Percentiles rank a stretch among this genome's conserved stretches.
Evolutionary conservation across 2,113 vertebrate genomes (phyloP).

Genomic region (Rattus rattus): DNA sequence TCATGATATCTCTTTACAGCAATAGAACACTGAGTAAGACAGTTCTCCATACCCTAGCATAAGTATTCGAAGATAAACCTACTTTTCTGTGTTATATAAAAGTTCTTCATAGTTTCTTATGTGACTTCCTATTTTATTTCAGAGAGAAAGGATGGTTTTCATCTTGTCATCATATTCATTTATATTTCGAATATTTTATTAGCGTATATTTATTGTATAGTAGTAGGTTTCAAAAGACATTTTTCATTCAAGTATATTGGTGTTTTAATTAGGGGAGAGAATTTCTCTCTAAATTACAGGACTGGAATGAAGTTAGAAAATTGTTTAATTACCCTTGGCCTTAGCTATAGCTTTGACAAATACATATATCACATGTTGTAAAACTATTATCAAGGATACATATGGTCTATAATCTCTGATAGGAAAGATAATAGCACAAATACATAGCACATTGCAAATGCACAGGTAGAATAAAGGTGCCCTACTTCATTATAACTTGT

Average conservation of each 20-base stretch:
- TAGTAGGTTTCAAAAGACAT: not conserved
- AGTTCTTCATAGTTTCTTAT: not conserved
- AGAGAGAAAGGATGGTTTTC: constrained; percentile 10
- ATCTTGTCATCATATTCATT: not conserved
- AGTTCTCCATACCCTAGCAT: not conserved
- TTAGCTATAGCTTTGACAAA: not conserved
- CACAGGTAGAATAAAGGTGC: not conserved
- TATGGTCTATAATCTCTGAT: constrained; percentile 6
- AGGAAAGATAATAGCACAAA: constrained; percentile 12
- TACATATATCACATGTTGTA: not conserved
- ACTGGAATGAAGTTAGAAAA: constrained; percentile 42
- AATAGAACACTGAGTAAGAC: not conserved
- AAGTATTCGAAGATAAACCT: not conserved
- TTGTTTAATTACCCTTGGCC: not conserved
- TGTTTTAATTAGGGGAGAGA: not conserved
- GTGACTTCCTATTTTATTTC: constrained; percentile 28
- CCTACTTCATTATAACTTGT: constrained; percentile 17
- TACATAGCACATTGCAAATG: constrained; percentile 31
- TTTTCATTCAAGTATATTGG: not conserved
- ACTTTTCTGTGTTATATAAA: not conserved
- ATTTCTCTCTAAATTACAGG: not conserved
- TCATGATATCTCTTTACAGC: not conserved
- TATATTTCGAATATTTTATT: not conserved
- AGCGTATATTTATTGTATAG: not conserved
- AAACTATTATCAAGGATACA: not conserved